phyloP scores from a whole-genome alignment of 2,888 invertebrate species.

The Euproctis similis region DNA sequence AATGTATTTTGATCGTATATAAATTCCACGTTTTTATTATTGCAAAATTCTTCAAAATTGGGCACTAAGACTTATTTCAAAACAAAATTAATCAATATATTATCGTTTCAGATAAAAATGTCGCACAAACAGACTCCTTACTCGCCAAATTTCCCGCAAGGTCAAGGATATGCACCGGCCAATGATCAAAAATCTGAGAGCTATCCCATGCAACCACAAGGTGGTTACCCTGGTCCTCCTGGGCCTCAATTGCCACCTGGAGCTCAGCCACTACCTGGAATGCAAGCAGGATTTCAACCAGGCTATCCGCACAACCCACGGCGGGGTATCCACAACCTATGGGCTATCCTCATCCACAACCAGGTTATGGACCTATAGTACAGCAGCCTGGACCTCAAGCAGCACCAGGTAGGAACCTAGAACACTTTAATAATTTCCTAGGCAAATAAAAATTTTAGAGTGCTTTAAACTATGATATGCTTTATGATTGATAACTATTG shows the following conservation, averaged over 20 bases:
- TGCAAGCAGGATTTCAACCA: conserved; percentile 57
- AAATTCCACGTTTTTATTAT: too few relatives aligned
- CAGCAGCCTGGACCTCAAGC: conserved; percentile 47
- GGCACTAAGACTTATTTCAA: too few relatives aligned
- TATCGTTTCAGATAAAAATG: conserved; percentile 40
- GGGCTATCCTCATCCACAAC: conserved; percentile 23
- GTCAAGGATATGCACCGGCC: conserved; percentile 59
- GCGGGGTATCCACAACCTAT: conserved; percentile 42
- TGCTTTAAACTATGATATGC: too few relatives aligned
- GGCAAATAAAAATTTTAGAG: too few relatives aligned
- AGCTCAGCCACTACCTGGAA: conserved; percentile 52
- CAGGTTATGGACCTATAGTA: conserved; percentile 38
- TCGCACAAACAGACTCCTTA: conserved; percentile 61
- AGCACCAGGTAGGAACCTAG: conserved; percentile 30
- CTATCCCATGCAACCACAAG: conserved; percentile 46
- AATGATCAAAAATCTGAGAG: conserved; percentile 43
- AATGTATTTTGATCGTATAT: too few relatives aligned
- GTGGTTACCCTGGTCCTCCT: conserved; percentile 47
- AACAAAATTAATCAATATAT: background rate
- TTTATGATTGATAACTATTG: too few relatives aligned
- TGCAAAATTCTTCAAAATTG: too few relatives aligned
- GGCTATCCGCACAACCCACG: conserved; percentile 30
- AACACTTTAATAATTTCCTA: background rate
- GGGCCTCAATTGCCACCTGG: conserved; percentile 44
- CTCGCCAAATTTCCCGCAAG: conserved; percentile 61